Percentiles rank a stretch among this genome's conserved stretches.
These are phyloP conservation scores for Sinodicranocentrus sp. DNA, from an alignment of 2,888 invertebrate species.

Conservation along the genomic window DNA sequence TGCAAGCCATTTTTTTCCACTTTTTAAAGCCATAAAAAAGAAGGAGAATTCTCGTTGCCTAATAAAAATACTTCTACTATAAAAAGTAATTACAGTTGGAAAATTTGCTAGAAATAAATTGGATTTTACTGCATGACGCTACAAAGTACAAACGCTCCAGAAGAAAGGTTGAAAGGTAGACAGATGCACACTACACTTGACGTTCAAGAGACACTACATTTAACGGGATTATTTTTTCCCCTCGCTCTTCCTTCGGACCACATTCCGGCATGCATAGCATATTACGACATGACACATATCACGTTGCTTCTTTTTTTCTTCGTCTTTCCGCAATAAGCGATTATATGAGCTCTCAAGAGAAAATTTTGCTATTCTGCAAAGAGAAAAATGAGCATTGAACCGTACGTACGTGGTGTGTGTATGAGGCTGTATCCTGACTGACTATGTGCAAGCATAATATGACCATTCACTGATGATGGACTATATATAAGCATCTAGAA, in stretches of 20 bases:
- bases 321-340: conserved; percentile 1
- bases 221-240: conserved; percentile 33
- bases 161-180: no score
- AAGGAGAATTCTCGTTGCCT: no score
- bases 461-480: conserved; percentile 56
- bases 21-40: no score
- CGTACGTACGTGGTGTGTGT: neutral
- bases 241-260: conserved; percentile 11
- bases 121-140: no score
- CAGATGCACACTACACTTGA: no score
- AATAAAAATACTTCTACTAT: no score
- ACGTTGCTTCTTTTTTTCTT: neutral
- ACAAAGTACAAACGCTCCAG: no score
- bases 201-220: neutral
- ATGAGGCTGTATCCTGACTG: no score
- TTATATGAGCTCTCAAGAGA: conserved; percentile 8
- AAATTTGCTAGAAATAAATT: no score
- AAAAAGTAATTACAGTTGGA: no score
- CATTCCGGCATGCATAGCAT: conserved; percentile 34
- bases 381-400: conserved; percentile 4
- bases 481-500: conserved; percentile 41
- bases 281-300: conserved; percentile 42
- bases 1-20: no score
- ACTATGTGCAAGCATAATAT: conserved; percentile 42
- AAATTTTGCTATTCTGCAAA: conserved; percentile 2